Evolutionary conservation across 2,888 invertebrate genomes (phyloP).

Genomic region (Leistus spinibarbis): DNA sequence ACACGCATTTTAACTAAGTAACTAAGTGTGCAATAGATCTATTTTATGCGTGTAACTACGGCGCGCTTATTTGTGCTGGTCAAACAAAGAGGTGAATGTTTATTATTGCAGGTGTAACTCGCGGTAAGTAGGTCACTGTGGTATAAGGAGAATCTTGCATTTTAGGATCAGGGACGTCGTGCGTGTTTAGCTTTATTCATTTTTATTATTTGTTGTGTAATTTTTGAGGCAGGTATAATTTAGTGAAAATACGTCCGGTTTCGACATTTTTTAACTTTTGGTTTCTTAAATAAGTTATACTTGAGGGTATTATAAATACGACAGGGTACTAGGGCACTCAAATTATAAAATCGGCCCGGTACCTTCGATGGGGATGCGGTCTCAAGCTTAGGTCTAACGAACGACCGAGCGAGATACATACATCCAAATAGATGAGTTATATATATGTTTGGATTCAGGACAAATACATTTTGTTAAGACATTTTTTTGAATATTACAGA

Average conservation of each 20-base stretch:
- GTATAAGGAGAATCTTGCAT: slow-evolving; percentile 15
- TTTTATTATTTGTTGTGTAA: not conserved
- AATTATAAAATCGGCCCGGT: too few relatives aligned
- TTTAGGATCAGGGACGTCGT: slow-evolving; percentile 26
- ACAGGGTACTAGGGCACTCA: too few relatives aligned
- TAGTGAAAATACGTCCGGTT: not conserved
- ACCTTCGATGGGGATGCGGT: too few relatives aligned
- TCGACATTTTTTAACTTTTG: not conserved
- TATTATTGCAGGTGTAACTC: slow-evolving; percentile 20
- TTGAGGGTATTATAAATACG: too few relatives aligned
- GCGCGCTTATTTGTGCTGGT: not conserved
- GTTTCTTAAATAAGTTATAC: too few relatives aligned
- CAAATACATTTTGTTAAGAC: too few relatives aligned
- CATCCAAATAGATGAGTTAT: too few relatives aligned
- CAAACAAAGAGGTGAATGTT: not conserved
- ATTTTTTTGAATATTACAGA: too few relatives aligned
- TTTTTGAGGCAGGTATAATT: not conserved
- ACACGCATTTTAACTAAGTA: slow-evolving; percentile 13
- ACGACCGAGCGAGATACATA: too few relatives aligned
- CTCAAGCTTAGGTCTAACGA: too few relatives aligned
- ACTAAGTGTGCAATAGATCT: not conserved
- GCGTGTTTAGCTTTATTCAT: not conserved
- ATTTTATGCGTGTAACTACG: not conserved
- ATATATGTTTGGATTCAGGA: too few relatives aligned
- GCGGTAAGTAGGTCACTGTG: slow-evolving; percentile 28